A percentile compares a stretch with the other conserved stretches of the same genome.
Conservation (phyloP, 2,113 vertebrate genomes). For the Labrus mixtus region DNA sequence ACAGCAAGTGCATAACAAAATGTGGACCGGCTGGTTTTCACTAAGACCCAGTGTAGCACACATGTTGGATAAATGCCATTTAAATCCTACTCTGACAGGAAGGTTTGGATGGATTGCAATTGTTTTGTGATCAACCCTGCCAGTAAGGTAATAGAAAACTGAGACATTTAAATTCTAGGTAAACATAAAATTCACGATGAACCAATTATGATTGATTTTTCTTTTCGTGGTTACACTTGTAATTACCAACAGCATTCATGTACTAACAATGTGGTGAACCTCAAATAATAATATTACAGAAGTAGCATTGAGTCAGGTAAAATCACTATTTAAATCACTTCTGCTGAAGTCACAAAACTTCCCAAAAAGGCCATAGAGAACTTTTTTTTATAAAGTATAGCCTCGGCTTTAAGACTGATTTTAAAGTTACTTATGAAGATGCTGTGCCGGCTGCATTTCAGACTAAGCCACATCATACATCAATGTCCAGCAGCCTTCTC, state of each 20-base stretch:
- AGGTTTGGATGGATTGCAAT: neutral
- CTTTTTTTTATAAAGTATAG: neutral
- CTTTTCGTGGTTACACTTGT: neutral
- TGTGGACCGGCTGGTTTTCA: constrained; percentile 62
- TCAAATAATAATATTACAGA: neutral
- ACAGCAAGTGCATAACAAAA: constrained; percentile 43
- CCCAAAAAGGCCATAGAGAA: neutral
- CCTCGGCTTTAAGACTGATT: too few relatives aligned
- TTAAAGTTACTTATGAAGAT: neutral
- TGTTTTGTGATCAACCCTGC: neutral
- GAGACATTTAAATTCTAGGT: neutral
- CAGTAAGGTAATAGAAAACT: neutral
- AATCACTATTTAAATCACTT: neutral
- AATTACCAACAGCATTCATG: rapidly evolving
- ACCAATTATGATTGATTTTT: neutral
- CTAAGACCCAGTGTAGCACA: neutral
- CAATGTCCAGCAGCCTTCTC: constrained; percentile 7
- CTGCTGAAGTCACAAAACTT: neutral
- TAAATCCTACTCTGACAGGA: constrained; percentile 17
- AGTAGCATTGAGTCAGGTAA: neutral
- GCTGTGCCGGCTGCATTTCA: neutral
- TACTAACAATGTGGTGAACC: neutral
- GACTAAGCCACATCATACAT: neutral
- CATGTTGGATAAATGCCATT: neutral
- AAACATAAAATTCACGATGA: neutral